Evolutionary conservation across 2,113 vertebrate genomes (phyloP), one percentile per base, ranked within the genome.

Genomic region (Haplochromis vanheusdeni): DNA sequence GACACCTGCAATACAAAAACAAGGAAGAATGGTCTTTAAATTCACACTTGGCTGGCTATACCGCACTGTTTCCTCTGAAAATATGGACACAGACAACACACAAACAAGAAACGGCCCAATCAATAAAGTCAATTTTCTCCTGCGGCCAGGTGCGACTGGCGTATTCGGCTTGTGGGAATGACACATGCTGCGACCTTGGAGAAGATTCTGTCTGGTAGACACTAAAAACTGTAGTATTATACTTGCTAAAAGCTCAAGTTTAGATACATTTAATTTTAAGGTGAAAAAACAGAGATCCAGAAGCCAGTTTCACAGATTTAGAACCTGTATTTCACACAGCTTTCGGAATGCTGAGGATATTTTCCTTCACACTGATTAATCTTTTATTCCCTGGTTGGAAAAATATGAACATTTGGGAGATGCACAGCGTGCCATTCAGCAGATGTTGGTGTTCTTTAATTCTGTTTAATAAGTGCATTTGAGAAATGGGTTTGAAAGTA

Each of bases 41-140:
- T 91, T 19, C 85, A 91, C 80, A 87, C 86, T 88, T 23, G 77
- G 84, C 84, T 89, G 87, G 51, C 52, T 80, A 83, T 5, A 13
- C 62, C 21, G 85, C 90, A 47, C 87, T 87, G 56, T 85, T 89
- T 91, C 85, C 54, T 52, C 21, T 12, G 7, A 84, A 83, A 87
- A 89, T 6, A 9, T 84, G 81, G 55, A 86, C 82, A 80, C 40
- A 88, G 80, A 84, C 89, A 83, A 47, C 55, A 70, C 85, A 40
- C 13, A 55, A 79, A 89, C 75, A 83, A 89, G 60, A 90, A 93
- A 88, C 33, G 62, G 91, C 47, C 55, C 73, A 81, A 95, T 96
- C 93, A 90, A 94, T 95, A 85, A 87, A 94, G 90, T 84, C 91
- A 82, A 93, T 96, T 93, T 95, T 19, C 82, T 87, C 13, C 56